phyloP scores from a whole-genome alignment of 2,888 invertebrate genomes.

The Sicus ferrugineus region DNA sequence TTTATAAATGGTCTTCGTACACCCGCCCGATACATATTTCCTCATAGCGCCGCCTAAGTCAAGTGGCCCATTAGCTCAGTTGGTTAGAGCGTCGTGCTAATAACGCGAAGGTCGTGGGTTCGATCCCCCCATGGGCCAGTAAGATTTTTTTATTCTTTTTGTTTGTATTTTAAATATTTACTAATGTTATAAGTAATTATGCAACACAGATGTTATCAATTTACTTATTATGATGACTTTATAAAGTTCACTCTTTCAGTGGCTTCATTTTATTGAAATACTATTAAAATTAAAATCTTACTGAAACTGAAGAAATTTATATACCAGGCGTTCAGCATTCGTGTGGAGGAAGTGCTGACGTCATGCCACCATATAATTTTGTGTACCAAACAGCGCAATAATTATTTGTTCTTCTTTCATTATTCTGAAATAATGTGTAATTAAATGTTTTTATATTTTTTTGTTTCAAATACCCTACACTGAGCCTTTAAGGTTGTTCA shows the following conservation, averaged over 20 bases:
- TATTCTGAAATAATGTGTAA: no score
- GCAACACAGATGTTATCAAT: no score
- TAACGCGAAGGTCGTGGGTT: slow-evolving; percentile 66
- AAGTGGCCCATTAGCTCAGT: slow-evolving; percentile 65
- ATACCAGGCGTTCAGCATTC: slow-evolving; percentile 30
- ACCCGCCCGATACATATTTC: no score
- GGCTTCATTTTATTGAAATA: slow-evolving; percentile 11
- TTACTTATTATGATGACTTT: no score
- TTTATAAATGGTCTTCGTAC: no score
- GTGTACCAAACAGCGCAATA: no score
- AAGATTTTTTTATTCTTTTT: background rate
- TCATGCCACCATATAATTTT: background rate
- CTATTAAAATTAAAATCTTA: slow-evolving; percentile 2
- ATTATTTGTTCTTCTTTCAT: no score
- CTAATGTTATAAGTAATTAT: no score
- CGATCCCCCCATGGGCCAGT: slow-evolving; percentile 65
- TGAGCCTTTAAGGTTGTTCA: background rate
- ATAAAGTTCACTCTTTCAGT: background rate
- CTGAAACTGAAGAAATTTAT: slow-evolving; percentile 26
- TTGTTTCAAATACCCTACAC: background rate
- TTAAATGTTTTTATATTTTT: background rate
- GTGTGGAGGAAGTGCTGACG: background rate
- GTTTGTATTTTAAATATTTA: background rate
- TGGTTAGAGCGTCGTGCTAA: slow-evolving; percentile 66
- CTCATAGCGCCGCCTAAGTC: no score